These are phyloP conservation scores for Xanthostigma xanthostigma DNA, from an alignment of 2,888 invertebrate genomes.

Conservation along the genomic window DNA sequence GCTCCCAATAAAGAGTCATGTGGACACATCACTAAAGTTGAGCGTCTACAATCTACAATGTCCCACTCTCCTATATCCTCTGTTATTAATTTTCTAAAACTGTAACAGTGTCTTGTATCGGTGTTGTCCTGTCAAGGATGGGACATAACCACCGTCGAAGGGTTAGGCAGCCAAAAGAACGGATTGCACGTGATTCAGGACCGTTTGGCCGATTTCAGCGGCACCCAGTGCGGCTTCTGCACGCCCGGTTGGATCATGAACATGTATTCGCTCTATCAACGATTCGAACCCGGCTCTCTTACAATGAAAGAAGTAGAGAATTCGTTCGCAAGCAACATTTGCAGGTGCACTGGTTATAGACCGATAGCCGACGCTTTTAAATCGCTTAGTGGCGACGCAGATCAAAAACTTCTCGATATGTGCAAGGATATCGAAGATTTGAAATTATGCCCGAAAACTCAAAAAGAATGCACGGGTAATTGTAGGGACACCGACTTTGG, in stretches of 20 bases:
- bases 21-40: too few species aligned
- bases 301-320: constrained; percentile 49
- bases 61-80: too few species aligned
- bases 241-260: constrained; percentile 65
- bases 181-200: constrained; percentile 50
- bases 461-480: constrained; percentile 17
- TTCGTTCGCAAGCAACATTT: constrained; percentile 54
- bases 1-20: too few species aligned
- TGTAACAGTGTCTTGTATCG: constrained; percentile 34
- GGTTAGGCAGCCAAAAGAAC: constrained; percentile 40
- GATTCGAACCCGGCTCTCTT: constrained; percentile 25
- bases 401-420: constrained; percentile 20
- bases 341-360: constrained; percentile 55
- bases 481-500: constrained; percentile 17
- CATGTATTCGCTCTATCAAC: constrained; percentile 41
- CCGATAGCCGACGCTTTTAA: constrained; percentile 50
- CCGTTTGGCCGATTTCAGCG: constrained; percentile 40
- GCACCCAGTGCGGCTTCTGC: constrained; percentile 56
- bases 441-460: constrained; percentile 21
- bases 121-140: constrained; percentile 40
- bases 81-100: neutral
- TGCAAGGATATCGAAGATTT: constrained; percentile 30
- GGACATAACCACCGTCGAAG: constrained; percentile 54
- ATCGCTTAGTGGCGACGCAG: constrained; percentile 36
- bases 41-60: too few species aligned